Conservation (phyloP, 2,113 vertebrate genomes). For the Alouatta palliata region DNA sequence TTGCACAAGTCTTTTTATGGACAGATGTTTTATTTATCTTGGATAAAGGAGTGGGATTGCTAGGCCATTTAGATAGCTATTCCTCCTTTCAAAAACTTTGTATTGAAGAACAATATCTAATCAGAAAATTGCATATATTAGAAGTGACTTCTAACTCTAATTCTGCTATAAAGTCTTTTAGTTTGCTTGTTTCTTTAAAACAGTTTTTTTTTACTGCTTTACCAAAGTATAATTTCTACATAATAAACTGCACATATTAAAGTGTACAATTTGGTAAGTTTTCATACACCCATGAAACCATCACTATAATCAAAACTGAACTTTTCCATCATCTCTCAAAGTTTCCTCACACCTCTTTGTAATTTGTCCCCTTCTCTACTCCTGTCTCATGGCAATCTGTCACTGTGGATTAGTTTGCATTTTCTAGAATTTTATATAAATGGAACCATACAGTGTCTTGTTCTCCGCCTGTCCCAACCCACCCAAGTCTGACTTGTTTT, state of each 20-base stretch:
- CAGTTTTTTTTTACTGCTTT: not conserved
- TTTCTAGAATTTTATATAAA: not conserved
- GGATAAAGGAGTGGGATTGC: not conserved
- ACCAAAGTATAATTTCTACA: not conserved
- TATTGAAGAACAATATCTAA: slow-evolving; percentile 2
- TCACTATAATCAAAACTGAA: not conserved
- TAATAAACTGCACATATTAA: not conserved
- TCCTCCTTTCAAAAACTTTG: not conserved
- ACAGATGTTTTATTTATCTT: slow-evolving; percentile 20
- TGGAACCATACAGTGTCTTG: not conserved
- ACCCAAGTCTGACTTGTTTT: not conserved
- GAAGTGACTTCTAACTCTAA: not conserved
- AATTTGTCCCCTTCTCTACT: not conserved
- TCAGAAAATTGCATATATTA: not conserved
- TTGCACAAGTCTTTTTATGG: not conserved
- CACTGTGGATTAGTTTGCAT: not conserved
- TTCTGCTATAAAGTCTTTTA: not conserved
- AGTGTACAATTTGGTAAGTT: not conserved
- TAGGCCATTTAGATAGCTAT: not conserved
- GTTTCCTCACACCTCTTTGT: not conserved
- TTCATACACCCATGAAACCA: not conserved
- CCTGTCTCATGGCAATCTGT: not conserved
- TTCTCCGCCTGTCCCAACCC: not conserved
- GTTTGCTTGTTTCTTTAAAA: not conserved
- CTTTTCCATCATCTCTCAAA: not conserved